Base-by-base conservation (phyloP, 2,888 invertebrate species). In the Cataglyphis cursor region DNA sequence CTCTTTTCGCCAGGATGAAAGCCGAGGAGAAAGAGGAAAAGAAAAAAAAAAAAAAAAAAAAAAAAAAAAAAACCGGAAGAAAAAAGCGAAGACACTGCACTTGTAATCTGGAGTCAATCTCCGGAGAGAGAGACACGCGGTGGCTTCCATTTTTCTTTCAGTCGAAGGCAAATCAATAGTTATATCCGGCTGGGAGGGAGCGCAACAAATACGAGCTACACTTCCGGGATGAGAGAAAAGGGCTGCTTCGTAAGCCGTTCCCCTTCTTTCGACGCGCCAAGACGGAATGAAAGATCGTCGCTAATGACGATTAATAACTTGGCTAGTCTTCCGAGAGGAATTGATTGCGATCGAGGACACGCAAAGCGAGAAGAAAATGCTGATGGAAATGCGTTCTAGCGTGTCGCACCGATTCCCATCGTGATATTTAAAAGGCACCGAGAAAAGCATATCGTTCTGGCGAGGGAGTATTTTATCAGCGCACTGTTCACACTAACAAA, bases 21-120 rank as follows among this genome's bases (percentile, higher is more conserved):
- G 54, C 9, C n/a, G n/a, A 8, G 18, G 6, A 5, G 3, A 15
- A 41, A 18, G 28, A 18, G n/a, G 8, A 28, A 21, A 62, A n/a
- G 15, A 21, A 48, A 15, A n/a, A n/a, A n/a, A n/a, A n/a, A n/a
- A n/a, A n/a, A n/a, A n/a, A n/a, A n/a, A n/a, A n/a, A n/a, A n/a
- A n/a, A n/a, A n/a, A n/a, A n/a, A n/a, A n/a, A n/a, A n/a, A n/a
- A n/a, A n/a, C n/a, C n/a, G 12, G 6, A 12, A 28, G 31, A 68
- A 35, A 9, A n/a, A 10, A 28, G 1, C n/a, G 3, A 65, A 48
- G 35, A 64, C 65, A 59, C 62, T 59, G 5, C 18, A 59, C 44
- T 72, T 80, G 82, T 73, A 82, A 88, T 85, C 85, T 70, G 76
- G 59, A 86, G 74, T 85, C 89, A 89, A 89, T 89, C 89, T 89